Evolutionary conservation across 1,140 invertebrate species (phyloP), one percentile per base, ranked within the genome.

Genomic region (Lutraria rhynchaena): DNA sequence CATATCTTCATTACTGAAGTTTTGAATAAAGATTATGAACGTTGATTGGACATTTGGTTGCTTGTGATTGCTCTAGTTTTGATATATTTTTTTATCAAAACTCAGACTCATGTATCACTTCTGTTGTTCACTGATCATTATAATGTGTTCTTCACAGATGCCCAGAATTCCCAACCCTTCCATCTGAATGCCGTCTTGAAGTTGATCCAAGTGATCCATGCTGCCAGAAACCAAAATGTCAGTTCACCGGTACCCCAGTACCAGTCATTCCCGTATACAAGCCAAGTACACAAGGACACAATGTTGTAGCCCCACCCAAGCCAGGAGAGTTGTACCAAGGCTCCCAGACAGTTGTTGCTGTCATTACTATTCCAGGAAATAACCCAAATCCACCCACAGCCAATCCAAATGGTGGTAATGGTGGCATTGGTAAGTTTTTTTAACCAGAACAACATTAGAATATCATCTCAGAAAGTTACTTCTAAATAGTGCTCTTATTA

Each of bases 171-270:
- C 63, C 74, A 46, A 80, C 71, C 57, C 71, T 87, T 24, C 83
- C 85, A 41, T 29, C 77, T 0, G 69, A 82, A n/a, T 87, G 86
- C 57, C 73, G 69, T 15, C 81, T 87, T 37, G 65, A 82, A 49
- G 80, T 80, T 22, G 82, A 86, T 27, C 81, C 86, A 33, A 85
- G 73, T 65, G 85, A 87, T 65, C 78, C 77, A n/a, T 87, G 86
- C 70, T 87, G 86, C 74, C 83, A 87, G 78, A 53, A 61, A 31
- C 86, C 86, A 7, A 73, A 80, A 46, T 87, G 86, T 75, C 63
- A 60, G 29, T 83, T 80, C 5, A 81, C 84, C 19, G 82, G 82
- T 27, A 63, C 73, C 15, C 83, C 61, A 29, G 71, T 76, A 15
- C 76, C 76, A 29, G 86, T 85, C 1, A 75, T 84, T 15, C 86